Conservation (phyloP, 2,888 invertebrate genomes). For the Cheilosia soror region DNA sequence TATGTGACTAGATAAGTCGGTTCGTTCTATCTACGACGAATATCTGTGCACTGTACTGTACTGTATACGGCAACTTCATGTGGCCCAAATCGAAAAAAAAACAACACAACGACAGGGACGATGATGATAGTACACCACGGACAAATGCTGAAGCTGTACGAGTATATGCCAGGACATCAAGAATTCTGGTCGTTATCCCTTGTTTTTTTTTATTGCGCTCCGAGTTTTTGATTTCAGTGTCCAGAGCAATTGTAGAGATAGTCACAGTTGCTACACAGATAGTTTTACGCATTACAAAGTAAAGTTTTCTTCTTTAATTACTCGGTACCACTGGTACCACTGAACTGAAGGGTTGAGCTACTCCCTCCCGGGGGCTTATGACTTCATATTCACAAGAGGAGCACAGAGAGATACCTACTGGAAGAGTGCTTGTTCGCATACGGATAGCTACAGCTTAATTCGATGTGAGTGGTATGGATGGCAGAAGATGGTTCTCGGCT, state of each 20-base stretch:
- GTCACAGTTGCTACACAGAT: constrained; percentile 61
- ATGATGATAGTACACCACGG: constrained; percentile 42
- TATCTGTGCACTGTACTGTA: constrained; percentile 8
- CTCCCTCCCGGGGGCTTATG: constrained; percentile 25
- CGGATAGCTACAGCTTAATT: constrained; percentile 14
- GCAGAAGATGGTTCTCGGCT: constrained; percentile 39
- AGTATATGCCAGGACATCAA: constrained; percentile 14
- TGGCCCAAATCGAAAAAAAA: constrained; percentile 14
- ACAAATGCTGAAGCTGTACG: constrained; percentile 31
- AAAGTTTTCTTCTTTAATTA: constrained; percentile 75
- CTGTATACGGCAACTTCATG: constrained; percentile 16
- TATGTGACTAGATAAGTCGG: constrained; percentile 49
- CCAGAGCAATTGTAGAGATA: constrained; percentile 37
- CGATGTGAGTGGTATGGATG: constrained; percentile 34
- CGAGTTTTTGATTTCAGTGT: constrained; percentile 29
- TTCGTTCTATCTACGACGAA: constrained; percentile 5
- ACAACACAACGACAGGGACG: neutral
- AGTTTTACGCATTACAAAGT: constrained; percentile 65
- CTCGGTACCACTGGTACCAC: constrained; percentile 48
- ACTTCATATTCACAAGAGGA: constrained; percentile 51
- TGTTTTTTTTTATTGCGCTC: constrained; percentile 6
- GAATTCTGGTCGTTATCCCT: constrained; percentile 13
- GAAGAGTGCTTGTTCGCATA: constrained; percentile 17
- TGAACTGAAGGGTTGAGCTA: constrained; percentile 54
- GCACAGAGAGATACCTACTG: constrained; percentile 8